Evolutionary conservation across 2,797 vertebrate species (phyloP).

Genomic region (Sorex maritimensis): DNA sequence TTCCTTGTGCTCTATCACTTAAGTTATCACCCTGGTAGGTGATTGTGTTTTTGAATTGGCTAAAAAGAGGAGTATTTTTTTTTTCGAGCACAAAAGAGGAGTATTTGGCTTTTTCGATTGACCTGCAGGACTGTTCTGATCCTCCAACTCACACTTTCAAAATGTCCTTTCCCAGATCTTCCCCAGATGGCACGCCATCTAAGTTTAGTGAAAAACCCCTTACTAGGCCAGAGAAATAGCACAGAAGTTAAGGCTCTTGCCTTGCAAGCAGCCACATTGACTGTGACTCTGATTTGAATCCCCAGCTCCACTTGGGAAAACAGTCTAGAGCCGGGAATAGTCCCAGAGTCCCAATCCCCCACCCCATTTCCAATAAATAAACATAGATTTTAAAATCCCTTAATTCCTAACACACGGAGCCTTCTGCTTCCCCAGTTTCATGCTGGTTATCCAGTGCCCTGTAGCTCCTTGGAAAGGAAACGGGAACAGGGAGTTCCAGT

Average conservation of each 20-base stretch:
- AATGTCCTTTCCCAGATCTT: not conserved
- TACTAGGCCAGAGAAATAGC: too few relatives aligned
- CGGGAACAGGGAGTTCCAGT: not conserved
- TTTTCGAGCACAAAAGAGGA: too few relatives aligned
- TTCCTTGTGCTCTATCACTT: too few relatives aligned
- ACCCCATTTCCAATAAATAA: too few relatives aligned
- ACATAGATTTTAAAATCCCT: too few relatives aligned
- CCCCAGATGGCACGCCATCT: not conserved
- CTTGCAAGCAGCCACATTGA: too few relatives aligned
- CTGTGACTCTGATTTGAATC: too few relatives aligned
- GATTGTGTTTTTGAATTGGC: not conserved
- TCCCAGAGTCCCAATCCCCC: too few relatives aligned
- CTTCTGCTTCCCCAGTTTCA: slow-evolving; percentile 39
- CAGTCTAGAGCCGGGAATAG: too few relatives aligned
- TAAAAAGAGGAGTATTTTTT: not conserved
- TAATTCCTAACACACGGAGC: not conserved
- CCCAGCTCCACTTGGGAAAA: too few relatives aligned
- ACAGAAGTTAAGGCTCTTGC: too few relatives aligned
- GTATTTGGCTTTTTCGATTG: not conserved
- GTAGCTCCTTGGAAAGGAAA: slow-evolving; percentile 30
- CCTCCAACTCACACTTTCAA: not conserved
- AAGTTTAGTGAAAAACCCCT: slow-evolving; percentile 1
- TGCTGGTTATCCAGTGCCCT: not conserved
- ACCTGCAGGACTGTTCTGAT: not conserved
- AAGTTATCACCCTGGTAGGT: too few relatives aligned